Evolutionary conservation across 2,113 vertebrate genomes (phyloP), one percentile per base, ranked within the genome.

Genomic region (Dipodomys spectabilis): DNA sequence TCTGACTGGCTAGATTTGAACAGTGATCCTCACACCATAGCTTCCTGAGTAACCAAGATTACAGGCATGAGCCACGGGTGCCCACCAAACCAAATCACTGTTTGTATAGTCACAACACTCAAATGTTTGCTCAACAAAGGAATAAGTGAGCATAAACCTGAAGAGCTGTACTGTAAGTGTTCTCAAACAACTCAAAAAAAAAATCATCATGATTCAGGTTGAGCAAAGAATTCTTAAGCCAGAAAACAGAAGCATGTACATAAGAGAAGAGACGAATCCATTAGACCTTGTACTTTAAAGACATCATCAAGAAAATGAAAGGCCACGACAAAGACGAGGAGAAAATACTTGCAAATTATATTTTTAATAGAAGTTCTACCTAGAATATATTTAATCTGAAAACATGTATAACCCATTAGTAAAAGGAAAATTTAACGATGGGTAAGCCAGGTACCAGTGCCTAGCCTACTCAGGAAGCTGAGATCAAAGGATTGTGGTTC

Each of bases 251-350:
- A 86, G 27, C 22, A 65, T 78, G 3, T 75, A 11, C 18, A 84
- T 57, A 27, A 86, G 83, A 64, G 35, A 83, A 71, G 2, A 82
- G 88, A 78, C 32, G 39, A 23, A 69, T 72, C 69, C 88, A 57
- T 32, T 88, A 62, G 95, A 80, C 62, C 83, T 68, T 9, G 25
- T 32, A 25, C 32, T 82, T 93, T 69, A 74, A 94, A 93, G 15
- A 91, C 0, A 89, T 15, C 13, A 85, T 77, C 78, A 62, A 77
- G 23, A 75, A 94, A 93, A 79, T 49, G 2, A 80, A 69, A 81
- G 92, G 28, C 35, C 28, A 88, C 71, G 20, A 35, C 5, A 81
- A 4, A 39, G 28, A 30, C 19, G 49, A 12, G 19, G 39, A 86
- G 49, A 94, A 85, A 72, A 91, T 32, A 35, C 82, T 77, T 86